Evolutionary conservation across 2,113 vertebrate genomes (phyloP).

Genomic region (Brachirus orientalis): DNA sequence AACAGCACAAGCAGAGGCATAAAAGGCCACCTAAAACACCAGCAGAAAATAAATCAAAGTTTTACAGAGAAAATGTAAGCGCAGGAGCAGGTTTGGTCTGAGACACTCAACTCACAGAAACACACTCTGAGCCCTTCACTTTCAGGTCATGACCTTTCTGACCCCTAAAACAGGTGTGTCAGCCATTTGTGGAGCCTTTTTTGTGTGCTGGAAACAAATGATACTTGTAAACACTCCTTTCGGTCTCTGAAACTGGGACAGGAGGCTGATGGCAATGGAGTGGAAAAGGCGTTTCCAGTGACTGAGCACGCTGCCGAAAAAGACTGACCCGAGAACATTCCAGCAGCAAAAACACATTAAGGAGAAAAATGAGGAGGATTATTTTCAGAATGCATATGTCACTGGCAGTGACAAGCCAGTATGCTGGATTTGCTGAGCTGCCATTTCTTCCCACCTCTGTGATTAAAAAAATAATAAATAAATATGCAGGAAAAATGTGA

Average conservation of each 20-base stretch:
- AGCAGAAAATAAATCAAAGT: slow-evolving; percentile 34
- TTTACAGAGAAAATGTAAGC: background rate
- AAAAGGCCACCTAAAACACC: slow-evolving; percentile 16
- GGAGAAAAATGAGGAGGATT: background rate
- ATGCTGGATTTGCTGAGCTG: background rate
- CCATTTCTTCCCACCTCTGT: slow-evolving; percentile 8
- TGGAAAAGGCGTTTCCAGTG: slow-evolving; percentile 9
- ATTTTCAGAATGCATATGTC: background rate
- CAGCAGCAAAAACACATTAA: background rate
- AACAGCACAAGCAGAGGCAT: slow-evolving; percentile 10
- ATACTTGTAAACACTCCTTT: slow-evolving; percentile 7
- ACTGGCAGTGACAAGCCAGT: background rate
- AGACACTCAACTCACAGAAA: slow-evolving; percentile 12
- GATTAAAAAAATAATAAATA: background rate
- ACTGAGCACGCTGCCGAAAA: background rate
- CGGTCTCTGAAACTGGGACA: background rate
- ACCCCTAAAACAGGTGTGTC: slow-evolving; percentile 57
- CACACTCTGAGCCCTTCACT: slow-evolving; percentile 16
- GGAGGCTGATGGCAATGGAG: slow-evolving; percentile 3
- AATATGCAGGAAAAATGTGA: background rate
- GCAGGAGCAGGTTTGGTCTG: background rate
- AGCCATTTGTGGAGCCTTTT: slow-evolving; percentile 10
- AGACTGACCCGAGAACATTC: slow-evolving; percentile 4
- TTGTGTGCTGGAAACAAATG: slow-evolving; percentile 49
- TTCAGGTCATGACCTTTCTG: slow-evolving; percentile 39